These are phyloP conservation scores for Pseudorasbora parva DNA, from an alignment of 2,113 vertebrate species.

Conservation along the genomic window DNA sequence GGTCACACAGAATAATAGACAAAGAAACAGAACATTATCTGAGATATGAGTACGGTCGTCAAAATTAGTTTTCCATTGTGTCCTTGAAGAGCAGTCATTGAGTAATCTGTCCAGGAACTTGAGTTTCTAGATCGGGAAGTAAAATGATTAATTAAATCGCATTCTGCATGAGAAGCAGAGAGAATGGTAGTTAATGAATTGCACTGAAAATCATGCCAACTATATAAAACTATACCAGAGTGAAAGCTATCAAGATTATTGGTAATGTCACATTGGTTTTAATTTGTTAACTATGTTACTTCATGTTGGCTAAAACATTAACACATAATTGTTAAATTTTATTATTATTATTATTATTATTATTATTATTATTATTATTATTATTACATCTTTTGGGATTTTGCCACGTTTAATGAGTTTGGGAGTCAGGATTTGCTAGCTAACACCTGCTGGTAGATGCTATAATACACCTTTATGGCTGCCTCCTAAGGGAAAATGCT, in stretches of 20 bases:
- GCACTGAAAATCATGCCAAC: not conserved
- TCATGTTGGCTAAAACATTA: no score
- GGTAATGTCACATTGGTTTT: no score
- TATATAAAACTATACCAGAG: not conserved
- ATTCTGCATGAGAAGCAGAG: not conserved
- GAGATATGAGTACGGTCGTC: conserved; percentile 13
- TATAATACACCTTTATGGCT: not conserved
- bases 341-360: no score
- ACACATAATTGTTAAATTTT: no score
- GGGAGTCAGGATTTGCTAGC: not conserved
- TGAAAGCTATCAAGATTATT: not conserved
- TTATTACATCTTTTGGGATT: not conserved
- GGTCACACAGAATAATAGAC: conserved; percentile 23
- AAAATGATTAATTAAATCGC: conserved; percentile 37
- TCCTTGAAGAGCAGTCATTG: conserved; percentile 32
- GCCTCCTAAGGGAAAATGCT: no score
- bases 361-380: no score
- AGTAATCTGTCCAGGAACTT: conserved; percentile 18
- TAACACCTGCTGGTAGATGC: not conserved
- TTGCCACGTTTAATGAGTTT: not conserved
- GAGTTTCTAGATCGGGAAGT: not conserved
- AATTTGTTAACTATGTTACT: no score
- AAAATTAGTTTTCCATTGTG: conserved; percentile 38
- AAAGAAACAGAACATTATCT: conserved; percentile 33
- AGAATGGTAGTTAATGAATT: conserved; percentile 4